Evolutionary conservation across 2,113 vertebrate genomes (phyloP), one percentile per base, ranked within the genome.

Genomic region (Caracal caracal): DNA sequence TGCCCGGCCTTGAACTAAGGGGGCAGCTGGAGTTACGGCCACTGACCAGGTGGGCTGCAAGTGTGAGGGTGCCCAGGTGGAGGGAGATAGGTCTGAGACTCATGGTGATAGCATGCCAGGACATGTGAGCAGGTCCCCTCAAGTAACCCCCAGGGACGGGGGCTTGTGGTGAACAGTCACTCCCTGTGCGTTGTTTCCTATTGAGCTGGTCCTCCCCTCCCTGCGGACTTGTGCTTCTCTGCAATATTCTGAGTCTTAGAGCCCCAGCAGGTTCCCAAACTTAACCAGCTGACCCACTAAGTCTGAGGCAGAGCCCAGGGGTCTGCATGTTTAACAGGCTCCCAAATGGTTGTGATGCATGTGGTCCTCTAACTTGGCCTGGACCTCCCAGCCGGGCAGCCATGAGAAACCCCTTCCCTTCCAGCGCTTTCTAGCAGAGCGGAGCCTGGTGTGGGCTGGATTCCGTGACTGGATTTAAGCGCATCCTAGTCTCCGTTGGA

Each of bases 381-480:
- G 43, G 82, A 26, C 82, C 51, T 81, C 26, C 89, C 79, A 95
- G 43, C 66, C 51, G 43, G 86, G 65, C 65, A 49, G 56, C 70
- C 63, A 0, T 0, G 4, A 94, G 76, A 86, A 95, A 49, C 53
- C 47, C 81, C 81, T 86, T 89, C 53, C 85, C 76, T 86, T 89
- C 75, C 0, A 11, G 84, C 94, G 47, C 91, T 78, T 96, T 95
- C 88, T 73, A 40, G 84, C 80, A 75, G 51, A 51, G 12, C 3
- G 26, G 88, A 96, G n/a, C 68, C 88, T 61, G 49, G 40, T 75
- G 47, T 79, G 88, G 70, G 71, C 56, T 78, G 53, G 92, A 92
- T 94, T 88, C 91, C 56, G 19, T 7, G 28, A 89, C 88, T 88
- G 79, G 47, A 71, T 78, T 81, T 80, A 96, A 91, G 78, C 1